phyloP scores from a whole-genome alignment of 2,113 vertebrate genomes.

The Ceyx cyanopectus region DNA sequence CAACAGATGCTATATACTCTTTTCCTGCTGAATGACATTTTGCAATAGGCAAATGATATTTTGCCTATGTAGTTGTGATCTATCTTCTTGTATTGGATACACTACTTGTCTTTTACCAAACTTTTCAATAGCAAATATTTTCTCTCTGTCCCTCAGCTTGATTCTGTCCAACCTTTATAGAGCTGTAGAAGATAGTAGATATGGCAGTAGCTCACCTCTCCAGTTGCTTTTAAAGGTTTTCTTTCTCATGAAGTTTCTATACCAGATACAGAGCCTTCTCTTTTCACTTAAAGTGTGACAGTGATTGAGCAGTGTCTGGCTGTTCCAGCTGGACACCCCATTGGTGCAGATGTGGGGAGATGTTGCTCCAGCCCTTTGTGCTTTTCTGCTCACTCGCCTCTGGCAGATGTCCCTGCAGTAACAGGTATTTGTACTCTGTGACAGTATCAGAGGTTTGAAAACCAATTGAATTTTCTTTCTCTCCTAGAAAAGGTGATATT shows the following conservation, averaged over 20 bases:
- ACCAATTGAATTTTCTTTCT: not conserved
- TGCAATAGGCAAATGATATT: not conserved
- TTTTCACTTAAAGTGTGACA: not conserved
- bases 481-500: not conserved
- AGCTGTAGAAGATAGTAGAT: not conserved
- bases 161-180: not conserved
- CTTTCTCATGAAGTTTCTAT: not conserved
- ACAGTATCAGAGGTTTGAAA: not conserved
- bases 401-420: not conserved
- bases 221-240: not conserved
- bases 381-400: not conserved
- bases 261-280: not conserved
- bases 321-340: not conserved
- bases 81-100: not conserved
- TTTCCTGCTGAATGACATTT: not conserved
- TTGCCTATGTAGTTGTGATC: not conserved
- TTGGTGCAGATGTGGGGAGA: not conserved
- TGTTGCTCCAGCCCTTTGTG: not conserved
- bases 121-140: not conserved
- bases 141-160: not conserved
- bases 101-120: not conserved
- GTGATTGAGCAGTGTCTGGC: not conserved
- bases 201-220: not conserved
- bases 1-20: not conserved
- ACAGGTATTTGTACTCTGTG: not conserved